Conservation (phyloP, 2,888 invertebrate genomes). For the Danaus chrysippus region DNA sequence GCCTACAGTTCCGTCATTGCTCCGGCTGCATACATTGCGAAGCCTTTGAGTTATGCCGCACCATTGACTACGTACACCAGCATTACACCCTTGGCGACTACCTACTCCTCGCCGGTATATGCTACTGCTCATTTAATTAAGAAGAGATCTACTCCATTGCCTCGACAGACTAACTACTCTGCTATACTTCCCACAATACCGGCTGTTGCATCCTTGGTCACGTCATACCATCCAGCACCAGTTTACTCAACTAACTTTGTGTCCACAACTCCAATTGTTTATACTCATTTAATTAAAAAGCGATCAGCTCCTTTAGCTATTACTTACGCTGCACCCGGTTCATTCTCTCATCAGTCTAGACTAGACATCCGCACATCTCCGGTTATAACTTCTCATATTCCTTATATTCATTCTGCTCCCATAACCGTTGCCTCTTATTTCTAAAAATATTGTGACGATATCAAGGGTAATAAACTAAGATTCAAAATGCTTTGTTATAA, state of each 20-base stretch:
- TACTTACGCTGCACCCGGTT: constrained; percentile 45
- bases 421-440: constrained; percentile 21
- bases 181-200: constrained; percentile 38
- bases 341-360: constrained; percentile 48
- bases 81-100: constrained; percentile 19
- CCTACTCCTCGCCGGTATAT: constrained; percentile 36
- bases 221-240: constrained; percentile 43
- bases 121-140: constrained; percentile 52
- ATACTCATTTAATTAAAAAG: constrained; percentile 55
- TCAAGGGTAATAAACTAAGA: not conserved
- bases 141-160: constrained; percentile 47
- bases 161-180: constrained; percentile 27
- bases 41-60: constrained; percentile 12
- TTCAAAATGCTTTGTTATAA: not conserved
- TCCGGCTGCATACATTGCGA: constrained; percentile 38
- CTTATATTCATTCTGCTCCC: constrained; percentile 37
- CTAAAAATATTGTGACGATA: not conserved
- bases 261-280: constrained; percentile 42
- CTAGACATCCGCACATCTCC: constrained; percentile 44
- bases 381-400: constrained; percentile 41
- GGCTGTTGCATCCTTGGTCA: constrained; percentile 38
- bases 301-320: constrained; percentile 44
- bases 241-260: constrained; percentile 48
- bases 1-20: constrained; percentile 38
- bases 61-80: constrained; percentile 27